Conservation (phyloP, 2,888 invertebrate species). For the Rhingia rostrata region DNA sequence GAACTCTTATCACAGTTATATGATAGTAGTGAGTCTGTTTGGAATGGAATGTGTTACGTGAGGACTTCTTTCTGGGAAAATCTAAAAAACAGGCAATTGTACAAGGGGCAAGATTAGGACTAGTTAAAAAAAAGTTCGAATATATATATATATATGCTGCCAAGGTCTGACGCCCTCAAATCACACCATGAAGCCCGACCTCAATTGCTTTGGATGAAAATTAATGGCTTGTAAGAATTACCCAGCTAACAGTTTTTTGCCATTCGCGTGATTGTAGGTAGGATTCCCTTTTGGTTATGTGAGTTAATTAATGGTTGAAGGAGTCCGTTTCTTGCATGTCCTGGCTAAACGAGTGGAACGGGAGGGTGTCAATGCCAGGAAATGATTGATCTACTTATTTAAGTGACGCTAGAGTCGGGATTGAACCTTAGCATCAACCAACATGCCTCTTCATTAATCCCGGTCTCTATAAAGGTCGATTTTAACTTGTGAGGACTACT, state of each 20-base stretch:
- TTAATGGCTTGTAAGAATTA: conserved; percentile 73
- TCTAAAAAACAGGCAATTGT: conserved; percentile 43
- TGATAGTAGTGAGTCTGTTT: conserved; percentile 39
- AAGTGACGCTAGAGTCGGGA: too few relatives aligned
- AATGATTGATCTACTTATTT: conserved; percentile 27
- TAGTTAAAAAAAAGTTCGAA: conserved; percentile 25
- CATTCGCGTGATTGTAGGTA: conserved; percentile 67
- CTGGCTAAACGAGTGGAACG: conserved; percentile 15
- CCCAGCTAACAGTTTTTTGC: conserved; percentile 59
- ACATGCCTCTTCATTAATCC: too few relatives aligned
- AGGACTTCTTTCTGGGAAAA: conserved; percentile 26
- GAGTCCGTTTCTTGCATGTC: conserved; percentile 65
- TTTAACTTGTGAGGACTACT: too few relatives aligned
- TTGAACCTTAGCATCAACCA: too few relatives aligned
- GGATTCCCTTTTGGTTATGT: conserved; percentile 70
- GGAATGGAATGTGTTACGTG: conserved; percentile 47
- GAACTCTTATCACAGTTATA: conserved; percentile 65
- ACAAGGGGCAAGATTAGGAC: conserved; percentile 6
- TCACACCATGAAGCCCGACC: conserved; percentile 70
- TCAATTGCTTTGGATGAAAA: conserved; percentile 72
- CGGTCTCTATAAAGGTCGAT: too few relatives aligned
- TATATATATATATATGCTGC: conserved; percentile 60
- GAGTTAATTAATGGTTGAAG: conserved; percentile 72
- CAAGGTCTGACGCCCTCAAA: conserved; percentile 64
- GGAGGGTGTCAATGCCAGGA: background rate